Conservation (phyloP, 2,888 invertebrate genomes). For the Drosophila histrio region DNA sequence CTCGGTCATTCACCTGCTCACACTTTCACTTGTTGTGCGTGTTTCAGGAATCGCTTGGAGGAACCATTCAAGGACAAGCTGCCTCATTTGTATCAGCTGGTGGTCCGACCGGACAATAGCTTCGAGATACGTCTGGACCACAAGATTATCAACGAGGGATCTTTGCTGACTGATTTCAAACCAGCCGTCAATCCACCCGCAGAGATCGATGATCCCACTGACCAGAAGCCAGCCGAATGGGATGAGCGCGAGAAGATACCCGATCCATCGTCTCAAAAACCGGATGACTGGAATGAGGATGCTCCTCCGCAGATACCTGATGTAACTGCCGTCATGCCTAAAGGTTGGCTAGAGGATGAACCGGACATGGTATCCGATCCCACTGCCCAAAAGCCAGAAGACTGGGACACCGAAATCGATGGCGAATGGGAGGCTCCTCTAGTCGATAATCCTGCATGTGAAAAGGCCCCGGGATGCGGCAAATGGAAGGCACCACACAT, state of each 20-base stretch:
- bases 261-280: constrained; percentile 94
- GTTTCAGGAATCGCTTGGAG: constrained; percentile 89
- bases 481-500: constrained; percentile 93
- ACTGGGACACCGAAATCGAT: constrained; percentile 99
- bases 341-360: constrained; percentile 97
- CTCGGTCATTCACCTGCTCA: constrained; percentile 29
- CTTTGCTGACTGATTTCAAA: constrained; percentile 93
- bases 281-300: constrained; percentile 98
- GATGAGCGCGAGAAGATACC: constrained; percentile 97
- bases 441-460: constrained; percentile 94
- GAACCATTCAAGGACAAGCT: constrained; percentile 96
- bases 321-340: constrained; percentile 92
- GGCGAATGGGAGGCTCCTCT: constrained; percentile 99
- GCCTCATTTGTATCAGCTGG: constrained; percentile 93
- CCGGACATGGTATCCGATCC: constrained; percentile 94
- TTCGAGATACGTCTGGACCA: constrained; percentile 93
- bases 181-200: constrained; percentile 98
- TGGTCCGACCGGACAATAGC: constrained; percentile 91
- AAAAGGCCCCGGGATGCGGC: constrained; percentile 94
- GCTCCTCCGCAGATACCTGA: constrained; percentile 96
- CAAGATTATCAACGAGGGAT: constrained; percentile 93
- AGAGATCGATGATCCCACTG: constrained; percentile 96
- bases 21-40: constrained; percentile 7
- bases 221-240: constrained; percentile 95
- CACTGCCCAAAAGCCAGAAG: constrained; percentile 93